Evolutionary conservation across 2,888 invertebrate species (phyloP).

Genomic region (Sepiola atlantica): DNA sequence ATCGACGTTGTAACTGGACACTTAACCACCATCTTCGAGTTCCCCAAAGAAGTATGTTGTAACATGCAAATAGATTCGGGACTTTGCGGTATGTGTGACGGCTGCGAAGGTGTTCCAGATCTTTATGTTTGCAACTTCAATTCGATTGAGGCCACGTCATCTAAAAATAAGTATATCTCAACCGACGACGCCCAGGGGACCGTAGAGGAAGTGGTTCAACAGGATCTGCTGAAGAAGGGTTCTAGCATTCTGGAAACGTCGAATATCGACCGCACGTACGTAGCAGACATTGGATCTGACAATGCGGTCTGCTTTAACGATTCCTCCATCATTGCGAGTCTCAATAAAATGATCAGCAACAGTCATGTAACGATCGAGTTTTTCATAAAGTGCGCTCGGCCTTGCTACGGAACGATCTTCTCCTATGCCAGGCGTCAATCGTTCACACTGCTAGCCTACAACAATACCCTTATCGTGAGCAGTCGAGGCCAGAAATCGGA

Average conservation of each 20-base stretch:
- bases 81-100: conserved; percentile 52
- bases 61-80: conserved; percentile 41
- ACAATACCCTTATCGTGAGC: conserved; percentile 47
- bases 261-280: conserved; percentile 1
- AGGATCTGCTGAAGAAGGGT: neutral
- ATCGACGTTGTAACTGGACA: neutral
- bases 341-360: conserved; percentile 48
- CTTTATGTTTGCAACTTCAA: conserved; percentile 43
- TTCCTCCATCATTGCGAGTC: conserved; percentile 52
- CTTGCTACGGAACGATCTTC: conserved; percentile 55
- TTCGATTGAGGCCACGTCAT: neutral
- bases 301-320: conserved; percentile 54
- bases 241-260: neutral
- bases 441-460: conserved; percentile 51
- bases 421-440: conserved; percentile 53
- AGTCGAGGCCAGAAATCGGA: conserved; percentile 48
- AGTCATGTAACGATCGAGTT: conserved; percentile 54
- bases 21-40: conserved; percentile 46
- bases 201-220: neutral
- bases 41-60: conserved; percentile 50
- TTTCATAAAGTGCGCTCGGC: conserved; percentile 52
- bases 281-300: conserved; percentile 52
- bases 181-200: neutral
- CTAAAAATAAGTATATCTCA: neutral
- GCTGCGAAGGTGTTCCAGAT: conserved; percentile 46